A percentile compares a stretch with the other conserved stretches of the same genome.
Evolutionary conservation across 1,140 invertebrate species (phyloP).

Genomic region (Dicyema japonicum): DNA sequence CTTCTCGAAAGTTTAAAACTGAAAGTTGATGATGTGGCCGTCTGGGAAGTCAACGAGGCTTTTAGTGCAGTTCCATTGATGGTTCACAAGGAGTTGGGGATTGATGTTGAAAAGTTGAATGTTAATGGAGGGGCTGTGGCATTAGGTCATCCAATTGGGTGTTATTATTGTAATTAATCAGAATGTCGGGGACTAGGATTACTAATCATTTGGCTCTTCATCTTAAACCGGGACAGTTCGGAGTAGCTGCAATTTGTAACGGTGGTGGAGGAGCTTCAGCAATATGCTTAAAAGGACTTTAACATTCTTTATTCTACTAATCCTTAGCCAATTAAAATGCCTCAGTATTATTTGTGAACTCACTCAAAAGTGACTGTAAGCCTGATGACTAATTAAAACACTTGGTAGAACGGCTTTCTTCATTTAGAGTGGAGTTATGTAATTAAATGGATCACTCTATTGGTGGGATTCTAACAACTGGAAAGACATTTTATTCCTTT

Average conservation of each 20-base stretch:
- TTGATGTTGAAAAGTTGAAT: conserved; percentile 78
- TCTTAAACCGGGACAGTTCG: conserved; percentile 54
- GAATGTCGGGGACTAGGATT: conserved; percentile 85
- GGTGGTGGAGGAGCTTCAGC: conserved; percentile 27
- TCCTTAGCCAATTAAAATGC: no score
- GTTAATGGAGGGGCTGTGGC: conserved; percentile 84
- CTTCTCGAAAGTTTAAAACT: conserved; percentile 30
- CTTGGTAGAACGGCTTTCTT: no score
- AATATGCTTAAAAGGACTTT: no score
- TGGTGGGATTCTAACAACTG: no score
- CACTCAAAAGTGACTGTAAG: no score
- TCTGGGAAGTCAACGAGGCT: conserved; percentile 97
- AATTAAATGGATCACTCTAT: no score
- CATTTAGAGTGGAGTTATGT: no score
- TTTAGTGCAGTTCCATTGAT: conserved; percentile 77
- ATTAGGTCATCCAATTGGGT: conserved; percentile 94
- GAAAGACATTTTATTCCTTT: no score
- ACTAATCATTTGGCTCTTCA: conserved; percentile 55
- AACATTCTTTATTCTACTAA: no score
- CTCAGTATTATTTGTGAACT: no score
- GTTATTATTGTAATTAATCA: no score
- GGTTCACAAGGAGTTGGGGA: conserved; percentile 14
- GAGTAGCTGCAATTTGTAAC: conserved; percentile 80
- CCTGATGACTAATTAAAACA: no score
- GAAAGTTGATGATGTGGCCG: conserved; percentile 46